Evolutionary conservation across 2,888 invertebrate genomes (phyloP), one percentile per base, ranked within the genome.

Genomic region (Eristalis pertinax): DNA sequence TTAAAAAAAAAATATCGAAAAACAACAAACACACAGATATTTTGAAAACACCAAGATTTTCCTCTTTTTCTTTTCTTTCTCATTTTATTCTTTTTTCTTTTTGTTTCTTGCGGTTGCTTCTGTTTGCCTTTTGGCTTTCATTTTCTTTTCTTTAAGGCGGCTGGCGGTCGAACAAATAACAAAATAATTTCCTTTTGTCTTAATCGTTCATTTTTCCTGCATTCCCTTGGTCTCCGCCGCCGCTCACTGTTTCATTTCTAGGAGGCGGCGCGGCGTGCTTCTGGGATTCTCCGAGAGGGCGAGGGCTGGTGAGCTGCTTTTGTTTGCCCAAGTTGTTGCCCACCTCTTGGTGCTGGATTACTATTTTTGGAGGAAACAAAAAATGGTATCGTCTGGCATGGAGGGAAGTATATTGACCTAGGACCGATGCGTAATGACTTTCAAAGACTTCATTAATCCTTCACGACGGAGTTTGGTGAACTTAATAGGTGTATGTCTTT

Each of bases 381-480:
- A 32, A 8, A 50, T 43, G 15, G 2, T 22, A 22, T 35, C n/a
- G 74, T 32, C 62, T 56, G 78, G 73, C 29, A 19, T 67, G 69
- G 43, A 29, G 60, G 43, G 24, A 75, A 68, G 78, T 79, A 69
- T 86, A 82, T 82, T 86, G 82, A 78, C 86, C 86, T 86, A 82
- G 82, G 82, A 72, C 82, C 74, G 60, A 75, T 67, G 78, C 72
- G 78, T 79, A 79, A 82, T 86, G 86, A 75, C 74, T 86, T 72
- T 63, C 63, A 78, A 75, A 64, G 41, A 78, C 63, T 65, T 35
- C 38, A 79, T 82, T 82, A 75, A 75, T 82, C 67, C 72, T 72
- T 75, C 11, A 41, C 4, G 68, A 41, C 13, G 56, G 50, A 50
- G 50, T 50, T 50, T 50, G 50, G 50, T 50, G 50, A 50, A 50